Evolutionary conservation across 1,140 invertebrate genomes (phyloP).

Genomic region (Carcinoscorpius rotundicauda): DNA sequence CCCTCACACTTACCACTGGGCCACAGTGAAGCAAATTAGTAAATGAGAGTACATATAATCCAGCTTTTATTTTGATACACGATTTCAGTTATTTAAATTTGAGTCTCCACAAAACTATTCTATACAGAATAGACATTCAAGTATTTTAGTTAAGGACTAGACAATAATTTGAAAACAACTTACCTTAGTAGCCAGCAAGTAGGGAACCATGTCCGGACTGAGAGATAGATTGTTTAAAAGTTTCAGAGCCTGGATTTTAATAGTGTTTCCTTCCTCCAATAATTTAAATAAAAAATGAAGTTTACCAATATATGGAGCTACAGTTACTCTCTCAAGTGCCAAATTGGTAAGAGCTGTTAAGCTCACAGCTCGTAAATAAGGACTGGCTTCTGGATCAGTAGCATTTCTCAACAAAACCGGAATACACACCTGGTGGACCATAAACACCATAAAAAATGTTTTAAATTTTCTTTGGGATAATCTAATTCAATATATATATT

Average conservation of each 20-base stretch:
- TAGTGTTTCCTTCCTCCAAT: too few relatives aligned
- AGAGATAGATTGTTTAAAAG: constrained; percentile 51
- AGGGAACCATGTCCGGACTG: constrained; percentile 47
- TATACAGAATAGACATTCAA: too few relatives aligned
- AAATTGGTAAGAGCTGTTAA: constrained; percentile 39
- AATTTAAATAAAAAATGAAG: too few relatives aligned
- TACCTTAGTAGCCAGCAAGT: constrained; percentile 49
- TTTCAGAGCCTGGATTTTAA: constrained; percentile 42
- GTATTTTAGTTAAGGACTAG: too few relatives aligned
- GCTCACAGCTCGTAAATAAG: constrained; percentile 18
- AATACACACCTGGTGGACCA: constrained; percentile 30
- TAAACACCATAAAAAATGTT: constrained; percentile 12
- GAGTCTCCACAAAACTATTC: background rate
- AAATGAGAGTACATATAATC: too few relatives aligned
- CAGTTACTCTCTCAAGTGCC: constrained; percentile 27
- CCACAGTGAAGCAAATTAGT: too few relatives aligned
- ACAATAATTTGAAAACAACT: constrained; percentile 2
- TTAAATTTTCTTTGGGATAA: too few relatives aligned
- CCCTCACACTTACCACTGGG: too few relatives aligned
- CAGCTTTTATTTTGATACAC: too few relatives aligned
- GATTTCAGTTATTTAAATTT: constrained; percentile 15
- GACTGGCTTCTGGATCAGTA: constrained; percentile 26
- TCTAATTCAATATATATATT: too few relatives aligned
- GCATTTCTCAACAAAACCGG: constrained; percentile 34
- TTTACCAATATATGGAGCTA: too few relatives aligned